phyloP scores from a whole-genome alignment of 2,113 vertebrate species.

The Pterocles burchelli region DNA sequence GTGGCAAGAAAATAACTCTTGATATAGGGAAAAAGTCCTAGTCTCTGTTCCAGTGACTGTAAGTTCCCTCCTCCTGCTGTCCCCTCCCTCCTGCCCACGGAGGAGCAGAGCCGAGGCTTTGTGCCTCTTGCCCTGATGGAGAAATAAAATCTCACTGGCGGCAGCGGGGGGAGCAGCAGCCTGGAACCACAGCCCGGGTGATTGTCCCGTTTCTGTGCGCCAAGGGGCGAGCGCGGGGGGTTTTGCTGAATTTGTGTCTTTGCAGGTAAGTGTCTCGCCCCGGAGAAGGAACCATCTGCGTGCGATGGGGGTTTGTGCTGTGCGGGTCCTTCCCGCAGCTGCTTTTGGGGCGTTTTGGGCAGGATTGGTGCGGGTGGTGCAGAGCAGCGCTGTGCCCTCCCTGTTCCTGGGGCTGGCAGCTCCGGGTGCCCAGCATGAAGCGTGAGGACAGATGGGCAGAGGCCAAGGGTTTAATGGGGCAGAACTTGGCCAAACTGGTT shows the following conservation, averaged over 20 bases:
- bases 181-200: neutral
- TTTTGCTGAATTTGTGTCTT: neutral
- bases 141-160: rapidly evolving
- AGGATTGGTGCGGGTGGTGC: rapidly evolving
- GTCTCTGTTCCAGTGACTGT: neutral
- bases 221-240: neutral
- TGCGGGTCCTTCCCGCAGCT: neutral
- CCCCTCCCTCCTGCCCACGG: neutral
- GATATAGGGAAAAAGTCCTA: neutral
- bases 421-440: neutral
- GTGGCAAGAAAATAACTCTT: neutral
- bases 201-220: rapidly evolving
- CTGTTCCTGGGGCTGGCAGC: neutral
- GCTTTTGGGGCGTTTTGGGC: neutral
- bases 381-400: neutral
- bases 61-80: neutral
- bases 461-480: neutral
- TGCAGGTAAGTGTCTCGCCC: constrained; percentile 17
- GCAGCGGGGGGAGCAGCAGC: neutral
- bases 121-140: neutral
- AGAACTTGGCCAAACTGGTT: neutral
- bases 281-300: neutral
- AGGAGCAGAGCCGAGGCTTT: neutral
- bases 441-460: neutral
- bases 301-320: rapidly evolving